Base-by-base conservation (phyloP, 2,113 vertebrate genomes). In the Poecilia latipinna region DNA sequence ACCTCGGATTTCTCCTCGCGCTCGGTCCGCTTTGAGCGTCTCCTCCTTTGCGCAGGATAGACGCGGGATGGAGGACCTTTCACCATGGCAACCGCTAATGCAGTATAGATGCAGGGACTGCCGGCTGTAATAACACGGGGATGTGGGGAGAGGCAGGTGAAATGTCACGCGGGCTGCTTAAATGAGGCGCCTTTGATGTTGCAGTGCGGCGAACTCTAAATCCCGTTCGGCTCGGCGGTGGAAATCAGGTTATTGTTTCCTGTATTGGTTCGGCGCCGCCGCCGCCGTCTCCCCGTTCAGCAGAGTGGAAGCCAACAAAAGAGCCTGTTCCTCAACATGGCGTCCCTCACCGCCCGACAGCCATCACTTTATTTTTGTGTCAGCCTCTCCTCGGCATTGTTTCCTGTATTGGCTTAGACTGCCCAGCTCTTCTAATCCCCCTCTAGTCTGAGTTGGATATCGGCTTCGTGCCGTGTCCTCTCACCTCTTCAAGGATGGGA, bases 71-170 rank as follows among this genome's bases (percentile, higher is more conserved):
- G 83, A 90, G 82, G 87, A 89, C 88, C 73, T 90, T 57, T 90
- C 86, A 82, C 90, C 90, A 92, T 92, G 88, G 90, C 90, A 93
- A 92, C 92, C 79, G 80, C 87, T 91, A 88, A 91, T 90, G 86
- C 87, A 90, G 86, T 85, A 84, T 84, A 84, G 90, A 89, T 83
- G 87, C 83, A 78, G 76, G 70, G 62, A 67, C 84, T 68, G 31
- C 65, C 5, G 57, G 61, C 65, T 82, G 76, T 79, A 90, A 87
- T 89, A 83, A 84, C 70, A 83, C 74, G 68, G 87, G 87, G 80
- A 80, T 83, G 83, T 61, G 61, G 65, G 60, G 84, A 69, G 48
- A 79, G 77, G 76, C 81, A 88, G 84, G 89, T 93, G 90, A 86
- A 89, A 87, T 86, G 86, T 86, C 82, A 88, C 83, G 61, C 17